These are phyloP conservation scores for Gymnobelideus leadbeateri DNA, from an alignment of 2,113 vertebrate species.

Conservation along the genomic window DNA sequence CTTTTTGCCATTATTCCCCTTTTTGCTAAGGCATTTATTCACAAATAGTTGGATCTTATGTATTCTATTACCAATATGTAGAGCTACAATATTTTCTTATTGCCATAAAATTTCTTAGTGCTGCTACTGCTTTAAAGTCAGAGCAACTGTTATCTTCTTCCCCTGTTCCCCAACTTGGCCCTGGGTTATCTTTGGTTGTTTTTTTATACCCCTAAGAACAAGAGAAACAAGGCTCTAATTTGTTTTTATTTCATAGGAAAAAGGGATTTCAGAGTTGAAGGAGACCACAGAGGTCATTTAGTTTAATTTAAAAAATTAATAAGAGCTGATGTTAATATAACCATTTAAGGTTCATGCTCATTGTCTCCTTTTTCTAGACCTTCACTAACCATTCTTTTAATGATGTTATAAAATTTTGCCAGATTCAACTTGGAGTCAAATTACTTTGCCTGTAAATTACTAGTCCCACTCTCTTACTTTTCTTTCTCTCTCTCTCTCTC, in stretches of 20 bases:
- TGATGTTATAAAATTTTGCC: background rate
- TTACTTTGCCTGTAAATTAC: background rate
- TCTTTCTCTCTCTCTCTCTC: no score
- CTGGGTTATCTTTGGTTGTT: background rate
- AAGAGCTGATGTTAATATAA: background rate
- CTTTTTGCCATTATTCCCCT: slow-evolving; percentile 7
- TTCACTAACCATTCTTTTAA: background rate
- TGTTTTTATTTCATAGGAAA: background rate
- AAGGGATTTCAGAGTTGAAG: background rate
- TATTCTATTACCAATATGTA: slow-evolving; percentile 7
- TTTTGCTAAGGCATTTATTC: background rate
- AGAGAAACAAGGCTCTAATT: background rate
- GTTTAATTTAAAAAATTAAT: background rate
- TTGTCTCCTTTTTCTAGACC: background rate
- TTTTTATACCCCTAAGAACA: background rate
- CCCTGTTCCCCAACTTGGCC: background rate
- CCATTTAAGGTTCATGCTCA: background rate
- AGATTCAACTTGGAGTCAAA: background rate
- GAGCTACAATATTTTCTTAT: background rate
- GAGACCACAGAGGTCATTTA: background rate
- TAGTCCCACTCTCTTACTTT: background rate
- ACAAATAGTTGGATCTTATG: slow-evolving; percentile 26
- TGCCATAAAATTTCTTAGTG: background rate
- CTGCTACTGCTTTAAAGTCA: background rate
- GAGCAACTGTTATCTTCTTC: background rate